Percentiles rank a stretch among this genome's conserved stretches.
Conservation (phyloP, 2,113 vertebrate species). For the Cyphomyrus discorhynchus region DNA sequence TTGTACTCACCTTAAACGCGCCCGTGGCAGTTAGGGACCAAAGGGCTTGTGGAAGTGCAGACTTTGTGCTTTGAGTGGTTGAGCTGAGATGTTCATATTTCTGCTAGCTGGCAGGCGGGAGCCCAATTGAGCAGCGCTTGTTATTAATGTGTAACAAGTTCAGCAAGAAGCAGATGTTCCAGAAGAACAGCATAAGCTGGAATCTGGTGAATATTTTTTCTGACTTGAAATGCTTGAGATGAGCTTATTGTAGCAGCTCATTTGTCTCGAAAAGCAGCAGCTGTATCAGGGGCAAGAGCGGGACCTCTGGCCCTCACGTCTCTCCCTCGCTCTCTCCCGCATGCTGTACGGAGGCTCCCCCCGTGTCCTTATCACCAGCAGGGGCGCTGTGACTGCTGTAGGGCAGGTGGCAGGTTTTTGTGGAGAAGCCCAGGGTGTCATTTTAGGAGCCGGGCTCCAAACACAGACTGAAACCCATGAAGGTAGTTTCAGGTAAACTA, state of each 20-base stretch:
- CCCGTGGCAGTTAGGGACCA: background rate
- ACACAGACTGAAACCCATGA: slow-evolving; percentile 1
- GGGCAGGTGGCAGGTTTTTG: background rate
- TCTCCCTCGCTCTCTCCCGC: background rate
- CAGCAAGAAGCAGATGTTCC: background rate
- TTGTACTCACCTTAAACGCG: background rate
- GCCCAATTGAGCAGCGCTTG: background rate
- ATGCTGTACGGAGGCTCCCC: background rate
- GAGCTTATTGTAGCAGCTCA: background rate
- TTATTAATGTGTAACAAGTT: slow-evolving; percentile 9
- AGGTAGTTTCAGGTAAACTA: slow-evolving; percentile 4
- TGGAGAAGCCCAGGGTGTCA: background rate
- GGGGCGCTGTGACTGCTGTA: background rate
- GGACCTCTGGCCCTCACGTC: background rate
- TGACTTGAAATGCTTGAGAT: background rate
- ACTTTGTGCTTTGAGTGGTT: background rate
- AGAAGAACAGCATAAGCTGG: background rate
- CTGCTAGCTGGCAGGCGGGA: background rate
- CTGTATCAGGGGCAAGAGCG: background rate
- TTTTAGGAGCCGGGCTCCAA: background rate
- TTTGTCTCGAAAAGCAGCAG: background rate
- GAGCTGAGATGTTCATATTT: background rate
- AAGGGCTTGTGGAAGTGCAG: background rate
- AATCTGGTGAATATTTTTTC: background rate
- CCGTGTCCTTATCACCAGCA: background rate